phyloP scores from a whole-genome alignment of 2,113 vertebrate genomes.

The Origma solitaria region DNA sequence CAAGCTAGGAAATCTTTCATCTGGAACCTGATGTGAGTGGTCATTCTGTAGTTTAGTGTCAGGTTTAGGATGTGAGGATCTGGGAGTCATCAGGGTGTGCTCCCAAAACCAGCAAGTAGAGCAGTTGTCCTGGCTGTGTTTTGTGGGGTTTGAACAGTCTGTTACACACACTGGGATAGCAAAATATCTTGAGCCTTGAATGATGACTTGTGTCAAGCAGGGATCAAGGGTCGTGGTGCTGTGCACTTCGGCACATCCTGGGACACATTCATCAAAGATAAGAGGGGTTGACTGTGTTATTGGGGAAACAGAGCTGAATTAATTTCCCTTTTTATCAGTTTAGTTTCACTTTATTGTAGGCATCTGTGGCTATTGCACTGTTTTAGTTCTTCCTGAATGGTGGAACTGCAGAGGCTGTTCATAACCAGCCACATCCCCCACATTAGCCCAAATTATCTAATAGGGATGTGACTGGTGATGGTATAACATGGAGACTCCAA shows the following conservation, averaged over 20 bases:
- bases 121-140: background rate
- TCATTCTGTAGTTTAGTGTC: background rate
- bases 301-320: background rate
- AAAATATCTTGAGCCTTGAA: background rate
- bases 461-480: rapidly evolving
- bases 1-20: background rate
- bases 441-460: background rate
- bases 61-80: background rate
- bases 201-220: background rate
- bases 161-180: background rate
- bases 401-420: background rate
- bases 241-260: background rate
- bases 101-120: background rate
- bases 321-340: background rate
- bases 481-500: background rate
- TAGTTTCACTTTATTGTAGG: background rate
- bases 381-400: background rate
- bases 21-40: background rate
- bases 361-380: background rate
- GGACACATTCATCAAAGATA: background rate
- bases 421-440: background rate
- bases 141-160: background rate
- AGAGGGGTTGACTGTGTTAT: background rate
- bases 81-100: background rate
- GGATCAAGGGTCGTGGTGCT: background rate